A percentile compares a stretch with the other conserved stretches of the same genome.
phyloP scores from a whole-genome alignment of 2,113 vertebrate species.

The Natator depressus region DNA sequence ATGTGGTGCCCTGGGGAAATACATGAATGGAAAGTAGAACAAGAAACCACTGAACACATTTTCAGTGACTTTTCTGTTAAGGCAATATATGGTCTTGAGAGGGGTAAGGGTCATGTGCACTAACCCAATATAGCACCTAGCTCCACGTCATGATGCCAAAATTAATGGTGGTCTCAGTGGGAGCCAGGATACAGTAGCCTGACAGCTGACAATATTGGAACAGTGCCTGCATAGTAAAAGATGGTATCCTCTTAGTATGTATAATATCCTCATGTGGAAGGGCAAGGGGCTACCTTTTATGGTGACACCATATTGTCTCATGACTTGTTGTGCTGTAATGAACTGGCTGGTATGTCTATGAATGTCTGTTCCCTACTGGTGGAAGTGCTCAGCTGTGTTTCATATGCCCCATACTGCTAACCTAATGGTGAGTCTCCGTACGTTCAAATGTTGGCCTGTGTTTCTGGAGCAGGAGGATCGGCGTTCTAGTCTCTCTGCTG shows the following conservation, averaged over 20 bases:
- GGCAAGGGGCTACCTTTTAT: neutral
- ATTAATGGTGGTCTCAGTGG: neutral
- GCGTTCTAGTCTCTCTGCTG: neutral
- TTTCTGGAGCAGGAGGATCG: neutral
- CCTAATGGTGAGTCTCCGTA: neutral
- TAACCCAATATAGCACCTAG: neutral
- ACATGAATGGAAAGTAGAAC: neutral
- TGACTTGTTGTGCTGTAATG: neutral
- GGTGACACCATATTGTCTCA: neutral
- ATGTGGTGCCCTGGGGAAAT: neutral
- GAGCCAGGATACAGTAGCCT: neutral
- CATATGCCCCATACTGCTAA: neutral
- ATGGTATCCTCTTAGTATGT: neutral
- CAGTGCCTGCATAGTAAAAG: neutral
- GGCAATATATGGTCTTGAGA: slow-evolving; percentile 15
- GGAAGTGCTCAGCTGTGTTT: neutral
- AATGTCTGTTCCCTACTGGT: neutral
- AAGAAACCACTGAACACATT: neutral
- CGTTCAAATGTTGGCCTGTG: neutral
- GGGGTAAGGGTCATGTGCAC: neutral
- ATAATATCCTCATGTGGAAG: neutral
- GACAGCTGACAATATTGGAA: neutral
- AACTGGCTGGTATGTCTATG: neutral
- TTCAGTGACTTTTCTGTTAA: neutral
- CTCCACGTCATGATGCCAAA: neutral